These are phyloP conservation scores for Phenacoccus solenopsis DNA, from an alignment of 1,140 invertebrate genomes.

Conservation along the genomic window DNA sequence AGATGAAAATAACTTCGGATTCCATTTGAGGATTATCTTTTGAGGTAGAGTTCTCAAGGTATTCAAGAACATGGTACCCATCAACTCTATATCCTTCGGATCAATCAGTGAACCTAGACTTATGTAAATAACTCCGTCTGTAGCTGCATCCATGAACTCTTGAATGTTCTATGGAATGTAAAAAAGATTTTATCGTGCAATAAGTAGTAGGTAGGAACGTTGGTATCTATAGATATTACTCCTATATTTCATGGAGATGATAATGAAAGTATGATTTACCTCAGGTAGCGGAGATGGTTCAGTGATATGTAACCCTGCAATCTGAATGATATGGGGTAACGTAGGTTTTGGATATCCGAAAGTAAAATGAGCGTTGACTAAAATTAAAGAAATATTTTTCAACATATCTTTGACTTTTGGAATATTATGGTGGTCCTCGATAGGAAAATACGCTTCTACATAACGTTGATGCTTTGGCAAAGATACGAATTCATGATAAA, in stretches of 20 bases:
- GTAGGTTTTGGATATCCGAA: constrained; percentile 30
- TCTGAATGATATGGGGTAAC: constrained; percentile 33
- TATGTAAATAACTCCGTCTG: constrained; percentile 27
- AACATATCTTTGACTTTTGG: constrained; percentile 24
- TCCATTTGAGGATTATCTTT: constrained; percentile 9
- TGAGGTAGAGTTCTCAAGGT: background rate
- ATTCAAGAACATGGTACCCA: background rate
- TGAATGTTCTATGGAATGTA: constrained; percentile 14
- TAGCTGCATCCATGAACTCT: constrained; percentile 25
- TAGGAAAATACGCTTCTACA: background rate
- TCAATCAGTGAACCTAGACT: constrained; percentile 24
- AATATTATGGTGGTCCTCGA: background rate
- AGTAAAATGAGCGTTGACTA: constrained; percentile 35
- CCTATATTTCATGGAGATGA: background rate
- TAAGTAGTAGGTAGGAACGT: no score
- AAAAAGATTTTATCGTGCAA: no score
- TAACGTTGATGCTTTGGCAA: background rate
- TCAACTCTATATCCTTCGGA: background rate
- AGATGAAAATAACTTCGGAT: background rate
- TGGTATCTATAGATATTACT: no score
- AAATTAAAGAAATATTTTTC: constrained; percentile 33
- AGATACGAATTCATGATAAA: background rate
- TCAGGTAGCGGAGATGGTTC: constrained; percentile 40
- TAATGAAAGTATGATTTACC: constrained; percentile 32
- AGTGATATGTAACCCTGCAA: constrained; percentile 38